Evolutionary conservation across 2,113 vertebrate species (phyloP), one percentile per base, ranked within the genome.

Genomic region (Callionymus lyra): DNA sequence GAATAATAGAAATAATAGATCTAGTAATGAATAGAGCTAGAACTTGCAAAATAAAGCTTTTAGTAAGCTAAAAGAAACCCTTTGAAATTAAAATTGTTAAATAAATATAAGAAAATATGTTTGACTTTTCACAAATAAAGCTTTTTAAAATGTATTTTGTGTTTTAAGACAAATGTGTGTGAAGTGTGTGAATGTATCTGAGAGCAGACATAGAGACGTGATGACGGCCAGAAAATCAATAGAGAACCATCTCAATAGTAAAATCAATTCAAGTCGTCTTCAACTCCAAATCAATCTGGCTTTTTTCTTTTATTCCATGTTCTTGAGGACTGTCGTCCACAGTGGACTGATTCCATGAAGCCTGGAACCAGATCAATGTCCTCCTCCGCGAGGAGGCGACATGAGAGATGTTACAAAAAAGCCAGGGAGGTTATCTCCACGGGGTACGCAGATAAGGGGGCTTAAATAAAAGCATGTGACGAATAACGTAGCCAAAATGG

Each of bases 281-380:
- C 43, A 36, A 12, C 18, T 50, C 34, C 27, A 46, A 27, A 27
- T 27, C 21, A 27, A 27, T 27, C 21, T 27, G 21, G 21, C 21
- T 27, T 27, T 27, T 63, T 47, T 63, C 44, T 70, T 61, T 41
- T 36, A 40, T 14, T 48, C 17, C n/a, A 34, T 36, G 56, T 35
- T 5, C 16, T 65, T 44, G 42, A 50, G 64, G 56, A 56, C 37
- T 5, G 21, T 27, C 8, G 4, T 27, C 21, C 21, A 27, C 21
- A 4, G 21, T 5, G 21, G 21, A 8, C 50, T 16, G 12, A 47
- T 44, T 53, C 34, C 49, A 34, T 38, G 45, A 64, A 63, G 57
- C 44, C 49, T 50, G 67, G 63, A 72, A 18, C 32, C 48, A 48
- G 63, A 78, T 76, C 76, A 76, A 80, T 78, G 68, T 56, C 41